phyloP scores from a whole-genome alignment of 2,797 vertebrate species.

The Morelia viridis region DNA sequence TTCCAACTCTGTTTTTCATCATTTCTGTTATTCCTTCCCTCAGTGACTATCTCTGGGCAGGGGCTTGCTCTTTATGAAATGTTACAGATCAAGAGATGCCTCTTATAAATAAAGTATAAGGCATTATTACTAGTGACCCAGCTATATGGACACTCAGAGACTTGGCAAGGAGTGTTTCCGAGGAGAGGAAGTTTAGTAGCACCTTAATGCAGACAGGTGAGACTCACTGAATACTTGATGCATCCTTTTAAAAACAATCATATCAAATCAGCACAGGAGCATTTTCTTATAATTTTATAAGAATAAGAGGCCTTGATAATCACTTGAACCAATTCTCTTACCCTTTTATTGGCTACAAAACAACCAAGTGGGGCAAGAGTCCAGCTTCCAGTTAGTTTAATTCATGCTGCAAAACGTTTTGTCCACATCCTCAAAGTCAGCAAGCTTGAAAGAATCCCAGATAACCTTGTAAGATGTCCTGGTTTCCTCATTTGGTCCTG shows the following conservation, averaged over 20 bases:
- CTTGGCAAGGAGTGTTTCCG: constrained; percentile 20
- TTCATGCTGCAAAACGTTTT: not conserved
- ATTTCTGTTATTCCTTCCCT: constrained; percentile 29
- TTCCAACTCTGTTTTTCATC: constrained; percentile 21
- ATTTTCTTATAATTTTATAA: constrained; percentile 35
- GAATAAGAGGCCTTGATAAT: not conserved
- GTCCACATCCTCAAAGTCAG: not conserved
- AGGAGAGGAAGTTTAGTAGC: not conserved
- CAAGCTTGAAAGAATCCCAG: not conserved
- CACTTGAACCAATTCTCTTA: not conserved
- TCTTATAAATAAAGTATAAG: constrained; percentile 40
- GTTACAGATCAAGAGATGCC: constrained; percentile 36
- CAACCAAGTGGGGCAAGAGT: not conserved
- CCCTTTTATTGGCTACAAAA: too few species aligned
- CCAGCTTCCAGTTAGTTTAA: not conserved
- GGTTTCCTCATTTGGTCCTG: not conserved
- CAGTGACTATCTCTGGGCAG: constrained; percentile 20
- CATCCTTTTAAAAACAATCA: not conserved
- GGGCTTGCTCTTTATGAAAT: constrained; percentile 37
- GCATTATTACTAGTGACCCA: constrained; percentile 41
- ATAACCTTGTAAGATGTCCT: not conserved
- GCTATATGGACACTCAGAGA: constrained; percentile 22
- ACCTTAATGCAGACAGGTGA: constrained; percentile 34
- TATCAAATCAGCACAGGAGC: constrained; percentile 32
- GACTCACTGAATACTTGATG: constrained; percentile 2